Percentiles rank a stretch among this genome's conserved stretches.
Evolutionary conservation across 1,140 invertebrate genomes (phyloP).

Genomic region (Drosophila miranda): DNA sequence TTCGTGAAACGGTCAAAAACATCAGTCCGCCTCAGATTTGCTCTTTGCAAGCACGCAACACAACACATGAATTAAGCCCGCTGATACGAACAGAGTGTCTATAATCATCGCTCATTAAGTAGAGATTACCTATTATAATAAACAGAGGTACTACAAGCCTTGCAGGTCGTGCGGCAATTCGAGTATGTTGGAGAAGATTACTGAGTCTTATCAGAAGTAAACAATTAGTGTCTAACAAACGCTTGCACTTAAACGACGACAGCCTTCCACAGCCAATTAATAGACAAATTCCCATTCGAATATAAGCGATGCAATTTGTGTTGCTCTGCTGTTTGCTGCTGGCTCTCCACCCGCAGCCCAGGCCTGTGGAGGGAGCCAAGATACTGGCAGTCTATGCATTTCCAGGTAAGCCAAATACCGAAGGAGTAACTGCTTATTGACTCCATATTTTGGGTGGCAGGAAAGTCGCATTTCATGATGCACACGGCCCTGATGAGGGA

Average conservation of each 20-base stretch:
- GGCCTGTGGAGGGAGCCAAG: constrained; percentile 24
- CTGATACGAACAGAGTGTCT: neutral
- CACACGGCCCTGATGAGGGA: constrained; percentile 65
- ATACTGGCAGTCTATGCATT: constrained; percentile 72
- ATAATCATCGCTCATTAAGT: neutral
- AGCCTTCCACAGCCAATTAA: neutral
- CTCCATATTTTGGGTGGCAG: constrained; percentile 9
- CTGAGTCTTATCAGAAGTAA: constrained; percentile 6
- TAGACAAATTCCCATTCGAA: neutral
- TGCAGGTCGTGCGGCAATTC: no score
- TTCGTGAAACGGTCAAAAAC: neutral
- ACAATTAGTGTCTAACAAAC: constrained; percentile 6
- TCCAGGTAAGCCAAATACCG: constrained; percentile 44
- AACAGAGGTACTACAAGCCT: neutral
- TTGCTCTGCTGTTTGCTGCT: constrained; percentile 24
- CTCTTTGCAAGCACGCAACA: constrained; percentile 15
- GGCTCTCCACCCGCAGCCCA: neutral
- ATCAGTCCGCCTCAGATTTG: neutral
- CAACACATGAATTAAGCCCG: constrained; percentile 13
- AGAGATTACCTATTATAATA: neutral
- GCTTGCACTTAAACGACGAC: neutral
- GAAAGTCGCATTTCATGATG: constrained; percentile 75
- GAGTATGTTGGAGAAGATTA: neutral
- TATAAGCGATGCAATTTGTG: constrained; percentile 8
- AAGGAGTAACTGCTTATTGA: no score